Base-by-base conservation (phyloP, 2,888 invertebrate genomes). In the Leptinotarsa tumamoca region DNA sequence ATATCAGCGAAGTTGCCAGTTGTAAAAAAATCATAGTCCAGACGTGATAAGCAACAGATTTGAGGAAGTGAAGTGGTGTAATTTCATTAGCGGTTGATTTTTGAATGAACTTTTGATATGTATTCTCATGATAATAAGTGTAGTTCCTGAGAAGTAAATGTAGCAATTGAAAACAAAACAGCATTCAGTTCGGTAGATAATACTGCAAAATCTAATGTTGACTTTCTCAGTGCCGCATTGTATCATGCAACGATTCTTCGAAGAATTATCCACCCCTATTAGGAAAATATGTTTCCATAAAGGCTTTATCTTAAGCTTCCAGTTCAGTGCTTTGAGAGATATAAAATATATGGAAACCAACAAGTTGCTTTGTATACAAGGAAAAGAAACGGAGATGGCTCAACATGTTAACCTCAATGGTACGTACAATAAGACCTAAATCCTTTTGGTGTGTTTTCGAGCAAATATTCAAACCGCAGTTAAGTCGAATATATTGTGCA, bases 361-460 rank as follows among this genome's bases (percentile, higher is more conserved):
- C 71, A 71, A 66, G 50, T 63, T n/a, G 27, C 51, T 52, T 51
- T 14, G 56, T 27, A n/a, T 21, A 51, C 3, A 51, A 27, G 52
- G 5, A 18, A 66, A 71, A 66, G 21, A 69, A 71, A 51, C 51
- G 21, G 27, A 27, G 51, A 33, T 63, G 27, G 66, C 71, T 71
- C 71, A 63, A 66, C 71, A 63, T 71, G 71, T 71, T 27, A 56
- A 52, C 54, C 15, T 52, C 56, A 33, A 18, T 52, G 66, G 51
- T 66, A 71, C n/a, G 27, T 66, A 51, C 71, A 71, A 52, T 43
- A 52, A 43, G 52, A 52, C 49, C 33, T 27, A 71, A 71, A 71
- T 71, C 71, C 71, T 66, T 66, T 66, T 17, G 23, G 27, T 66
- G 63, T 66, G 66, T 63, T 71, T 18, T 66, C 51, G 21, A 71